Conservation (phyloP, 2,113 vertebrate species). For the Microcebus ravelobensis region DNA sequence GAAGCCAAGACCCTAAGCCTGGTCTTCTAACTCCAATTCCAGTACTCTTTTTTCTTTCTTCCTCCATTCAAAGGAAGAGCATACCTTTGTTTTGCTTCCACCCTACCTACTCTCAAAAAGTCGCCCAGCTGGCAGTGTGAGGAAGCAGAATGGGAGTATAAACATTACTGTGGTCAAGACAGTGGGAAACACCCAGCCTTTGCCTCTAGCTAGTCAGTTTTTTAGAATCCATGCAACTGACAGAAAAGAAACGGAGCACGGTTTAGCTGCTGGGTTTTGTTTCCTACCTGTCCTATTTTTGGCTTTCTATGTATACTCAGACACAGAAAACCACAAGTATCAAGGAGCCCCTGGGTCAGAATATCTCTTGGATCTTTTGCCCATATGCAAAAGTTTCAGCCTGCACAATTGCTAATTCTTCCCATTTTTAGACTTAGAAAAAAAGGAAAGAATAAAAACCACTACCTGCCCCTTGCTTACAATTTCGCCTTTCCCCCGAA, state of each 20-base stretch:
- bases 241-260: constrained; percentile 33
- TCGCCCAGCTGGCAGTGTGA: not conserved
- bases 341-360: not conserved
- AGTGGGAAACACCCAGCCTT: not conserved
- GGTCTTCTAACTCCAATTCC: not conserved
- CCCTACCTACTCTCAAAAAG: constrained; percentile 1
- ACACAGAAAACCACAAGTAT: constrained; percentile 38
- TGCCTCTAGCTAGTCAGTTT: not conserved
- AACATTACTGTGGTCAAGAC: constrained; percentile 32
- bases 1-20: not conserved
- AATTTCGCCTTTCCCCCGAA: not conserved
- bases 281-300: constrained; percentile 39
- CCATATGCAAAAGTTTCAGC: constrained; percentile 1
- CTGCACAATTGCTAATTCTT: not conserved
- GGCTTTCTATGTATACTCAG: not conserved
- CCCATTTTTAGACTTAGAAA: not conserved
- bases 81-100: constrained; percentile 35
- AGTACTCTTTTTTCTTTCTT: not conserved
- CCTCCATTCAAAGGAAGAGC: not conserved
- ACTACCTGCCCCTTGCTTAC: not conserved
- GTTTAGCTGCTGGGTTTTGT: constrained; percentile 14
- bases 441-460: not conserved
- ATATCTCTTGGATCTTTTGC: constrained; percentile 25
- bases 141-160: constrained; percentile 17
- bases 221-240: constrained; percentile 32